Evolutionary conservation across 2,113 vertebrate genomes (phyloP).

Genomic region (Octodon degus): DNA sequence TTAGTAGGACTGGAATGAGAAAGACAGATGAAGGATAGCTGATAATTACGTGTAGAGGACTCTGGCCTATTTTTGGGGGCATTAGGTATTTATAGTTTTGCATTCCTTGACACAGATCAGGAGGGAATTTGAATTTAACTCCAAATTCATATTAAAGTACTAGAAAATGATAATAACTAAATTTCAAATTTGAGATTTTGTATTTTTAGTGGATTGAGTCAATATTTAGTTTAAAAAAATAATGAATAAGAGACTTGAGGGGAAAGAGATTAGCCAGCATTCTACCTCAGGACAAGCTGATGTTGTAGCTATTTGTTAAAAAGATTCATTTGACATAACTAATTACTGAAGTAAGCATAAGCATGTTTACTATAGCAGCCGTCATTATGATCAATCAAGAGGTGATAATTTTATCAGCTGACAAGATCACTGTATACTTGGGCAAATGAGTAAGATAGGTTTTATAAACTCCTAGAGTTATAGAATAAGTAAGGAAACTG

Average conservation of each 20-base stretch:
- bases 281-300: background rate
- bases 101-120: conserved; percentile 17
- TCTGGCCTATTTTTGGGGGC: conserved; percentile 24
- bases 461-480: background rate
- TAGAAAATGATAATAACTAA: background rate
- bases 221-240: conserved; percentile 1
- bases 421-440: background rate
- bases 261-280: background rate
- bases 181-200: background rate
- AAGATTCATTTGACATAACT: background rate
- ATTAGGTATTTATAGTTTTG: conserved; percentile 47
- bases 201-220: background rate
- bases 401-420: background rate
- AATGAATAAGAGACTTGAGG: background rate
- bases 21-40: conserved; percentile 55
- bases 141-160: conserved; percentile 8
- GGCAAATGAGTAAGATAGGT: background rate
- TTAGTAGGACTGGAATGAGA: conserved; percentile 47
- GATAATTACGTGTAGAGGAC: conserved; percentile 13
- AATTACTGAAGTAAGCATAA: background rate
- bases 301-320: background rate
- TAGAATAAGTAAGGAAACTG: background rate
- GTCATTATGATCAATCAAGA: conserved; percentile 8
- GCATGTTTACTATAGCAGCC: background rate
- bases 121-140: conserved; percentile 38